These are phyloP conservation scores for Meiosimyza decipiens DNA, from an alignment of 2,888 invertebrate species.

Conservation along the genomic window DNA sequence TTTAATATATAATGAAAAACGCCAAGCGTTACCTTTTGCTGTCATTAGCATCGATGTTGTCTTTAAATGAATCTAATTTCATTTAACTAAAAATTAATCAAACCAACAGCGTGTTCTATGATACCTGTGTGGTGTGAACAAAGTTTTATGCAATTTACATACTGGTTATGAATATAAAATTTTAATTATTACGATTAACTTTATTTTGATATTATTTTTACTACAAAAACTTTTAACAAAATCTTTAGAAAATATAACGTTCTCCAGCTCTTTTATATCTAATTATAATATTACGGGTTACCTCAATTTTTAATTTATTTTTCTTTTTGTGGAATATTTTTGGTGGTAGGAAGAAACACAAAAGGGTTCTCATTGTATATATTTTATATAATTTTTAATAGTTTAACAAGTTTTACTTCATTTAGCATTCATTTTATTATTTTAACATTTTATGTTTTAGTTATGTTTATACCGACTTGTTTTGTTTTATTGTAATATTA, in stretches of 20 bases:
- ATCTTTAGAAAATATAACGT: constrained; percentile 35
- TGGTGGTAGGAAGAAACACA: constrained; percentile 30
- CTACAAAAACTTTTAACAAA: constrained; percentile 36
- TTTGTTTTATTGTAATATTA: constrained; percentile 20
- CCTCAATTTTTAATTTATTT: background rate
- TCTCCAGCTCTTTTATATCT: constrained; percentile 28
- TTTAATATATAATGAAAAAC: too few species aligned
- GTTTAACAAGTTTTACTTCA: constrained; percentile 35
- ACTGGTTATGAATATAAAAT: background rate
- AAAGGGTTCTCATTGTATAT: constrained; percentile 29
- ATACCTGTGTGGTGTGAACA: too few species aligned
- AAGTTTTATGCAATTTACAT: too few species aligned
- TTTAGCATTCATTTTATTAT: constrained; percentile 21
- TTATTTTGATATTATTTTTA: constrained; percentile 35
- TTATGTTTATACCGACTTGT: constrained; percentile 27
- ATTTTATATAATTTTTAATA: constrained; percentile 33
- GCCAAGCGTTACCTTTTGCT: too few species aligned
- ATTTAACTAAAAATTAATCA: too few species aligned
- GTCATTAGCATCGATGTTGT: too few species aligned
- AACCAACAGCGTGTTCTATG: too few species aligned
- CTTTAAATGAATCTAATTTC: too few species aligned
- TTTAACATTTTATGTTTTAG: constrained; percentile 33
- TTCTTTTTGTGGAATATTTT: constrained; percentile 23
- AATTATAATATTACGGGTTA: constrained; percentile 24
- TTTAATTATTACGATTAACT: constrained; percentile 30